Base-by-base conservation (phyloP, 2,113 vertebrate species). In the Thunnus maccoyii region DNA sequence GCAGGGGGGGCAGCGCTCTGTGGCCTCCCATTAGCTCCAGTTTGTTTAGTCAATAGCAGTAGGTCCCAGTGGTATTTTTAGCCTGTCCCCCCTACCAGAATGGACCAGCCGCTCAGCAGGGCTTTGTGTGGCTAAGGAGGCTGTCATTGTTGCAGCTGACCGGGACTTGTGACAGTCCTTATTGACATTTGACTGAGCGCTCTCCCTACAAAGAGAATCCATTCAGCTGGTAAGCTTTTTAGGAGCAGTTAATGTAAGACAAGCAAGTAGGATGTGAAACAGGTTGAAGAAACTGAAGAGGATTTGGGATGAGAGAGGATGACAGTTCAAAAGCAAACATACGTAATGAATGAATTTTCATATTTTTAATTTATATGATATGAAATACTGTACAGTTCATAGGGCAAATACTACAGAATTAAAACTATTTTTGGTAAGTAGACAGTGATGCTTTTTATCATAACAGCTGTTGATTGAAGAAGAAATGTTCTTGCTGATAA, bases 1-100 rank as follows among this genome's bases (percentile, higher is more conserved):
- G 77, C 52, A 47, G 36, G 20, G 54, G 57, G 47, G 13, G 36
- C 60, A 41, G 54, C 66, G 78, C 60, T 44, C 63, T 25, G 63
- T 86, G 91, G 91, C 80, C 91, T 89, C 89, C 88, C 90, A 94
- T 92, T 94, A 93, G 91, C 90, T 91, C 85, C 70, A 69, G 90
- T 89, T 91, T 91, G 90, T 94, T 92, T 87, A 84, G 93, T 94
- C 90, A 89, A 92, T 92, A 88, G 92, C 74, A 0, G 88, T 68
- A 70, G 71, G 91, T 93, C 93, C 93, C 92, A 86, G 85, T 83
- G 92, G 93, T 91, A 88, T 91, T 92, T 92, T 90, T 87, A 92
- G 85, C 85, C 64, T 69, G 78, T 67, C 84, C 85, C 58, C 58
- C 83, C 78, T 27, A 60, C 80, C 71, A 82, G 78, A 87, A 68